Percentiles rank a stretch among this genome's conserved stretches.
Evolutionary conservation across 2,888 invertebrate genomes (phyloP).

Genomic region (Drosophila helvetica): DNA sequence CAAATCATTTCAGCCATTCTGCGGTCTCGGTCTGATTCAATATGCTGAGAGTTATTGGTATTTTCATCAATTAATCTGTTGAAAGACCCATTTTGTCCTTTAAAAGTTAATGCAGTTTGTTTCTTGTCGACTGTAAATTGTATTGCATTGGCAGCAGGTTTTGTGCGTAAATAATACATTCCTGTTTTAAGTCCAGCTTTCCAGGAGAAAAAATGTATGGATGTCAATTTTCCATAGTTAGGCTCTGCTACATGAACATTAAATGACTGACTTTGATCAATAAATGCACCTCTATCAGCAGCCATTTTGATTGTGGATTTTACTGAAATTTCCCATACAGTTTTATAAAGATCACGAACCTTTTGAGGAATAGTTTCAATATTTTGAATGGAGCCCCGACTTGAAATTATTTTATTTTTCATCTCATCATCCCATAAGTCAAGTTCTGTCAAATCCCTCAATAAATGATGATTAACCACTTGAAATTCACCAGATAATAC

Average conservation of each 20-base stretch:
- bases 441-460: conserved; percentile 95
- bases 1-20: conserved; percentile 92
- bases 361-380: conserved; percentile 93
- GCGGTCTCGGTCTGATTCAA: conserved; percentile 79
- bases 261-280: conserved; percentile 99
- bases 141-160: conserved; percentile 97
- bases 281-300: conserved; percentile 98
- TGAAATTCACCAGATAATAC: conserved; percentile 98
- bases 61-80: conserved; percentile 4
- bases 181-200: conserved; percentile 98
- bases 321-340: conserved; percentile 98
- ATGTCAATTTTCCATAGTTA: conserved; percentile 95
- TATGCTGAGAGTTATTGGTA: conserved; percentile 1
- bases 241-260: conserved; percentile 99
- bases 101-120: conserved; percentile 83
- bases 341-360: conserved; percentile 95
- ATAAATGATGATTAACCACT: conserved; percentile 97
- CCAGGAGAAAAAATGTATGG: conserved; percentile 99
- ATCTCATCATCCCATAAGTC: conserved; percentile 97
- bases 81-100: conserved; percentile 38
- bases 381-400: conserved; percentile 96
- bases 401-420: conserved; percentile 96
- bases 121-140: conserved; percentile 98
- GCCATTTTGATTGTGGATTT: conserved; percentile 97
- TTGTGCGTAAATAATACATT: conserved; percentile 99